These are phyloP conservation scores for Ceyx erithaca DNA, from an alignment of 2,797 vertebrate genomes.

Conservation along the genomic window DNA sequence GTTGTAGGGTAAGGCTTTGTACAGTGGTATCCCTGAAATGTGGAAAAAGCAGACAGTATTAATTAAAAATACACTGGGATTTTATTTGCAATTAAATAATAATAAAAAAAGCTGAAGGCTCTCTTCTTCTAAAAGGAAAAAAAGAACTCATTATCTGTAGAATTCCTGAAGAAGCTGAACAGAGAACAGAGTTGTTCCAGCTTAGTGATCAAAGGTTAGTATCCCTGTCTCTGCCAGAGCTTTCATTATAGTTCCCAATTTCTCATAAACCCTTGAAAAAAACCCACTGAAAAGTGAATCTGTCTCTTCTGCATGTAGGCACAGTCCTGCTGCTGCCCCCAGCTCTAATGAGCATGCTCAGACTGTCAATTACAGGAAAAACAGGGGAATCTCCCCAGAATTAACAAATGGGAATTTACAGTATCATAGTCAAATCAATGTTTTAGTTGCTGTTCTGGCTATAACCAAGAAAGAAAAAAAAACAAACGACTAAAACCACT, in stretches of 20 bases:
- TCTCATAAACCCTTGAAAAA: neutral
- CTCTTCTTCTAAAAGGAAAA: neutral
- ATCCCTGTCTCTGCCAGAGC: neutral
- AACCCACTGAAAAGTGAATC: neutral
- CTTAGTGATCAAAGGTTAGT: neutral
- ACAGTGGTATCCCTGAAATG: constrained; percentile 92
- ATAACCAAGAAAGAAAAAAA: neutral
- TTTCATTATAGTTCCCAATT: neutral
- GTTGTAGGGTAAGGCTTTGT: constrained; percentile 94
- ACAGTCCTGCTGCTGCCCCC: neutral
- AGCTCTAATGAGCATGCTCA: neutral
- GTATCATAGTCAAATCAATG: neutral
- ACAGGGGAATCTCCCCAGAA: neutral
- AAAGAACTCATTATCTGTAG: neutral
- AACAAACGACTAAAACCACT: neutral
- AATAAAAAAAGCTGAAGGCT: neutral
- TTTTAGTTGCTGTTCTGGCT: neutral
- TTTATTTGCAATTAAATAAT: constrained; percentile 1
- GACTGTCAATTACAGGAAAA: neutral
- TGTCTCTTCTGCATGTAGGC: neutral
- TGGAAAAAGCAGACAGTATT: constrained; percentile 4
- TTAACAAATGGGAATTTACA: neutral
- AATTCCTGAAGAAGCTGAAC: neutral
- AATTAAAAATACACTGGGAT: constrained; percentile 7
- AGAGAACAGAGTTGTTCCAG: neutral